A percentile compares a stretch with the other conserved stretches of the same genome.
Evolutionary conservation across 2,113 vertebrate species (phyloP).

Genomic region (Natator depressus): DNA sequence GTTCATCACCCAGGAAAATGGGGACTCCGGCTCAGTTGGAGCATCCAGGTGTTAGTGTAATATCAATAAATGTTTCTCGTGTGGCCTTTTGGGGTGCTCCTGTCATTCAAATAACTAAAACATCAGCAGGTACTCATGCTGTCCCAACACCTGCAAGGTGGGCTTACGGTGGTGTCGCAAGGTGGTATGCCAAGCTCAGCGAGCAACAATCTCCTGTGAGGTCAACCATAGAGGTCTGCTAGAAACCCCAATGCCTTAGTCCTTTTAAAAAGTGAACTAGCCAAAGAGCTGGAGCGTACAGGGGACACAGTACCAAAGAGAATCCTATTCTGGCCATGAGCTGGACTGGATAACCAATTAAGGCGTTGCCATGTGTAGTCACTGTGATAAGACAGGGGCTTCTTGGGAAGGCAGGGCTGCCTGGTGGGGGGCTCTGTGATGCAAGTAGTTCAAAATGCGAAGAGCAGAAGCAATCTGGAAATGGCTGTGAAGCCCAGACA

Average conservation of each 20-base stretch:
- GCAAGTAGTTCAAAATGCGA: not conserved
- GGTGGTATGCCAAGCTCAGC: not conserved
- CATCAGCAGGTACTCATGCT: not conserved
- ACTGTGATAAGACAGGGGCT: not conserved
- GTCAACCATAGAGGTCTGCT: fast-evolving
- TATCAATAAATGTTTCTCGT: not conserved
- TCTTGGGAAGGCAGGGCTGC: fast-evolving
- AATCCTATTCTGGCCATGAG: not conserved
- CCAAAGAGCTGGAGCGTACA: not conserved
- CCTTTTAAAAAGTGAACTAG: not conserved
- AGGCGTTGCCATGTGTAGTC: not conserved
- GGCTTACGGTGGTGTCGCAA: not conserved
- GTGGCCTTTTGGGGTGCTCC: not conserved
- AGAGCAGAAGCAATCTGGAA: not conserved
- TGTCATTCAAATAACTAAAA: not conserved
- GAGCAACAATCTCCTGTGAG: not conserved
- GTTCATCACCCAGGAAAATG: not conserved
- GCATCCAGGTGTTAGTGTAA: no score
- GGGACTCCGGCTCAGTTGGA: not conserved
- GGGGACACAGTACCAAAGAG: not conserved
- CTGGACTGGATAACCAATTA: no score
- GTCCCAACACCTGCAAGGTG: not conserved
- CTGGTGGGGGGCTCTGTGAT: not conserved
- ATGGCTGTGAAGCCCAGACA: not conserved
- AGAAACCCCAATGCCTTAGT: not conserved